phyloP scores from a whole-genome alignment of 2,888 invertebrate species.

The Acrocera orbiculus region DNA sequence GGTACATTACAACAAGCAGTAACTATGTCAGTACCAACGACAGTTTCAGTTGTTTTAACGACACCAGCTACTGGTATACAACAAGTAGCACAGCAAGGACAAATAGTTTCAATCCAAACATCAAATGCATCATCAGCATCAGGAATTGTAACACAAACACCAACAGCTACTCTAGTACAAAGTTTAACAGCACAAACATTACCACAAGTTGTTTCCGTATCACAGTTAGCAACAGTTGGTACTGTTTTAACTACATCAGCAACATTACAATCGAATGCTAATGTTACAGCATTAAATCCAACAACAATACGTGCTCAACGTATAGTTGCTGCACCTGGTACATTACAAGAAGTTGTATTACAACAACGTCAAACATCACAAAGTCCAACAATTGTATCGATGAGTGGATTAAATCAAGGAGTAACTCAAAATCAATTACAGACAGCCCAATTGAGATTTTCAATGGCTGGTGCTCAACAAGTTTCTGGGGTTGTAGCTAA shows the following conservation, averaged over 20 bases:
- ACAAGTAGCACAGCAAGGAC: conserved; percentile 15
- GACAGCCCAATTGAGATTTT: conserved; percentile 25
- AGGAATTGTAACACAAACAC: conserved; percentile 14
- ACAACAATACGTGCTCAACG: conserved; percentile 27
- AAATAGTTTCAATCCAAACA: conserved; percentile 28
- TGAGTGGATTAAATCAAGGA: conserved; percentile 25
- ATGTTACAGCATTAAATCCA: conserved; percentile 26
- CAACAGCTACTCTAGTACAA: conserved; percentile 25
- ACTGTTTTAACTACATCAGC: conserved; percentile 28
- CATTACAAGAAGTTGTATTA: conserved; percentile 27
- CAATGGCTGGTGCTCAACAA: conserved; percentile 24
- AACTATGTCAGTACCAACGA: too few species aligned
- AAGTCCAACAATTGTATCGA: conserved; percentile 29
- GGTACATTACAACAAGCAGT: neutral
- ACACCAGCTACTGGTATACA: neutral
- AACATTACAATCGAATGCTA: conserved; percentile 22
- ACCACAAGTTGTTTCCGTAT: conserved; percentile 31
- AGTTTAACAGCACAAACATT: conserved; percentile 24
- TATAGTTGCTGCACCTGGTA: conserved; percentile 24
- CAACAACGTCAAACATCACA: conserved; percentile 27
- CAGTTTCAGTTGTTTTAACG: too few species aligned
- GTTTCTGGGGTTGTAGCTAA: conserved; percentile 22
- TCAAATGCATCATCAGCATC: conserved; percentile 22
- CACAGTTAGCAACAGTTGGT: conserved; percentile 29
- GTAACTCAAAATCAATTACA: conserved; percentile 26